phyloP scores from a whole-genome alignment of 2,113 vertebrate genomes.

The Mormyrus lacerda region DNA sequence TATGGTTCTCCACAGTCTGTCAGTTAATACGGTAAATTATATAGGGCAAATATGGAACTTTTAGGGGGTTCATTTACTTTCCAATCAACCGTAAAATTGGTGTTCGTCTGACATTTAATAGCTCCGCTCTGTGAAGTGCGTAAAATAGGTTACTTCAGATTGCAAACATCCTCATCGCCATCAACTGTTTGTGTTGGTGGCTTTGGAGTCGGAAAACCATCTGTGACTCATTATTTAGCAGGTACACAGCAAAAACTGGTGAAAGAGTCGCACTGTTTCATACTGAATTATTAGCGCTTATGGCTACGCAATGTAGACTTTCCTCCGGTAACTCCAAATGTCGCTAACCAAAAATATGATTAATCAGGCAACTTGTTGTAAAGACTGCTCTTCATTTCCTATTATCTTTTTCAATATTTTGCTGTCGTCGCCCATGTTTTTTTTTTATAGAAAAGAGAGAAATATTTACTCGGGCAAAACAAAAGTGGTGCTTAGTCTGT shows the following conservation, averaged over 20 bases:
- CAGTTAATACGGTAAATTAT: background rate
- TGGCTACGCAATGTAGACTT: background rate
- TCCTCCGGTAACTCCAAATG: background rate
- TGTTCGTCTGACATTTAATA: background rate
- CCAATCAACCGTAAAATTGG: background rate
- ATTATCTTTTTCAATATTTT: background rate
- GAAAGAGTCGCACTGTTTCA: background rate
- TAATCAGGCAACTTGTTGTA: background rate
- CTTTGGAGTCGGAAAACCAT: background rate
- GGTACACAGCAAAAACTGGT: background rate
- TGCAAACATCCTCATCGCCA: background rate
- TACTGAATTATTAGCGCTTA: background rate
- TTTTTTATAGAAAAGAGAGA: background rate
- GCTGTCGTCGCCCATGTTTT: no score
- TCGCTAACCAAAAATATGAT: background rate
- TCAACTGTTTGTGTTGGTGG: background rate
- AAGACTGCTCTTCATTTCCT: background rate
- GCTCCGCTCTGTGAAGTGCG: background rate
- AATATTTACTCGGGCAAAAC: background rate
- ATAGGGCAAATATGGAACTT: background rate
- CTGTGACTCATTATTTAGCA: background rate
- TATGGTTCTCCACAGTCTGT: background rate
- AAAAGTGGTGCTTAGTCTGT: background rate
- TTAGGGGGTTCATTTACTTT: background rate
- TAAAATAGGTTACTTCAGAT: background rate